Base-by-base conservation (phyloP, 2,888 invertebrate genomes). In the Noctuana brunneofusca region DNA sequence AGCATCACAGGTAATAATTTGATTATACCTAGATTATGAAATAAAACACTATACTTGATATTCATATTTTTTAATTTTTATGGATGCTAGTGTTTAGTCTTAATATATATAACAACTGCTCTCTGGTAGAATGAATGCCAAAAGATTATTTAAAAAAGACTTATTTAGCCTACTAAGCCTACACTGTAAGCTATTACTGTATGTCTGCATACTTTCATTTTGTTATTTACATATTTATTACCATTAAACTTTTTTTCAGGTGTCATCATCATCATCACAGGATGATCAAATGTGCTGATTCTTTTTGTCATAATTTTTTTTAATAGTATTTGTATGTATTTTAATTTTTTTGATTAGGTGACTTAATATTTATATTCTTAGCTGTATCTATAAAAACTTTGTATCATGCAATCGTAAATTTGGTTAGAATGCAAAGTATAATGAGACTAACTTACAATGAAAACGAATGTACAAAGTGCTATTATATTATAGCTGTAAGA, bases 261-360 rank as follows among this genome's bases (percentile, higher is more conserved):
- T 83, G 81, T 87, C 81, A 66, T 70, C 83, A 81, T 87, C 81
- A 65, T 70, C 86, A 71, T 70, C 86, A 71, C 87, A 86, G 71
- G 92, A 92, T 71, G 89, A 92, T 70, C 87, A 92, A 74, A 90
- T 90, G 89, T 89, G 88, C 87, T 90, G 87, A 88, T 82, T 35
- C 22, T 62, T 62, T 49, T 38, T 41, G 38, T 18, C 49, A 20
- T 14, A 62, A 49, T 49, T 46, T 48, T 54, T 55, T 60, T 54
- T n/a, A n/a, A 48, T 46, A 46, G 18, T 46, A 20, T 48, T 24
- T 52, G 27, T 55, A 12, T 38, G 3, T 24, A 62, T 30, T 49
- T 55, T 24, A 62, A 20, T 49, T 55, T 18, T 18, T 27, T 48
- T 24, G 24, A 62, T 41, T 50, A 30, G 55, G 48, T 50, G 38